These are phyloP conservation scores for Aspidiotus destructor DNA, from an alignment of 2,888 invertebrate genomes.

Conservation along the genomic window DNA sequence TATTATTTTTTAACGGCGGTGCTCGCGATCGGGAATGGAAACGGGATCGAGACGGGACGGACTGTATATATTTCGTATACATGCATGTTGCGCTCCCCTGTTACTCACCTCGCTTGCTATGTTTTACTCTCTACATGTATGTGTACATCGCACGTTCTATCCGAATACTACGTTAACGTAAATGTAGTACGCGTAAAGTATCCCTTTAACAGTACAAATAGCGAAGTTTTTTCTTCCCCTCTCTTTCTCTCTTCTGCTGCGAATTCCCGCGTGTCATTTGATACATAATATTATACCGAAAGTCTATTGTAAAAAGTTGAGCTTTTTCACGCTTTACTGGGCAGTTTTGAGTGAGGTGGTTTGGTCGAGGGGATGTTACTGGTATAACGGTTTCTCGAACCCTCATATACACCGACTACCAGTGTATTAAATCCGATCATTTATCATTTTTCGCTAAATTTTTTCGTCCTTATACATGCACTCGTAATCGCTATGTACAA, in stretches of 20 bases:
- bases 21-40: background rate
- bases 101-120: too few relatives aligned
- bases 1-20: slow-evolving; percentile 26
- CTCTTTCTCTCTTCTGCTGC: background rate
- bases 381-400: slow-evolving; percentile 12
- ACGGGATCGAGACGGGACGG: background rate
- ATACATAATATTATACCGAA: slow-evolving; percentile 31
- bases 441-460: slow-evolving; percentile 27
- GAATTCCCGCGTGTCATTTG: slow-evolving; percentile 32
- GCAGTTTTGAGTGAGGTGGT: slow-evolving; percentile 31
- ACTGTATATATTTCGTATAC: background rate
- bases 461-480: slow-evolving; percentile 13
- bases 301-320: slow-evolving; percentile 31
- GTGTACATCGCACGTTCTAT: too few relatives aligned
- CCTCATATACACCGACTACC: slow-evolving; percentile 18
- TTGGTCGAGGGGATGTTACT: slow-evolving; percentile 18
- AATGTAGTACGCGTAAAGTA: background rate
- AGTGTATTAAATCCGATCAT: slow-evolving; percentile 24
- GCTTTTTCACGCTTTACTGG: slow-evolving; percentile 31
- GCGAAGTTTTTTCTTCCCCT: slow-evolving; percentile 15
- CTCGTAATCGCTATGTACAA: background rate
- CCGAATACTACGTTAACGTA: too few relatives aligned
- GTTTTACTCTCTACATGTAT: too few relatives aligned
- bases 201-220: slow-evolving; percentile 24
- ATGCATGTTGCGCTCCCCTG: background rate